Conservation (phyloP, 2,797 vertebrate species). For the Pseudomugil tenellus region DNA sequence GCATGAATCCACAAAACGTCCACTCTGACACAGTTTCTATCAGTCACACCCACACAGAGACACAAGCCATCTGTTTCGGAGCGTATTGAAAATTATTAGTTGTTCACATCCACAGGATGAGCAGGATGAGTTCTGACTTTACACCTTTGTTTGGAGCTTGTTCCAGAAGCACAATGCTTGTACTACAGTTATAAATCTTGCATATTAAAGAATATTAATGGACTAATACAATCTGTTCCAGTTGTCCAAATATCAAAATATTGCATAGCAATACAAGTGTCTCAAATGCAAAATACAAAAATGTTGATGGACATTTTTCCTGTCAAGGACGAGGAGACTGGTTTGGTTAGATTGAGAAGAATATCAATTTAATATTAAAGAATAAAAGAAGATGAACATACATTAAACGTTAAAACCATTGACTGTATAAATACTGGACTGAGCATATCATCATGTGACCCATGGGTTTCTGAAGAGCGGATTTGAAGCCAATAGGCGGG, state of each 20-base stretch:
- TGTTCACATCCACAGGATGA: conserved; percentile 39
- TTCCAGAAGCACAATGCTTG: background rate
- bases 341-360: too few species aligned
- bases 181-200: background rate
- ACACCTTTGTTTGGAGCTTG: background rate
- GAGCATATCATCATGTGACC: too few species aligned
- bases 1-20: conserved; percentile 12
- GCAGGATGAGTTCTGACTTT: conserved; percentile 19
- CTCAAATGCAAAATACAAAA: too few species aligned
- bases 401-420: too few species aligned
- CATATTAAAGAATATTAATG: conserved; percentile 1
- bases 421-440: too few species aligned
- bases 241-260: background rate
- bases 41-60: conserved; percentile 29
- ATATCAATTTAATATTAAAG: too few species aligned
- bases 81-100: conserved; percentile 42
- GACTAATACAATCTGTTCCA: background rate
- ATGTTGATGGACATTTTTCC: too few species aligned
- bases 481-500: too few species aligned
- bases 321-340: too few species aligned
- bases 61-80: conserved; percentile 54
- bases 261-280: background rate
- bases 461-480: too few species aligned
- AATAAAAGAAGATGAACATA: too few species aligned
- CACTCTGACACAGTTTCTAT: conserved; percentile 17